A percentile compares a stretch with the other conserved stretches of the same genome.
phyloP scores from a whole-genome alignment of 2,888 invertebrate species.

The Macroteleia sp. region DNA sequence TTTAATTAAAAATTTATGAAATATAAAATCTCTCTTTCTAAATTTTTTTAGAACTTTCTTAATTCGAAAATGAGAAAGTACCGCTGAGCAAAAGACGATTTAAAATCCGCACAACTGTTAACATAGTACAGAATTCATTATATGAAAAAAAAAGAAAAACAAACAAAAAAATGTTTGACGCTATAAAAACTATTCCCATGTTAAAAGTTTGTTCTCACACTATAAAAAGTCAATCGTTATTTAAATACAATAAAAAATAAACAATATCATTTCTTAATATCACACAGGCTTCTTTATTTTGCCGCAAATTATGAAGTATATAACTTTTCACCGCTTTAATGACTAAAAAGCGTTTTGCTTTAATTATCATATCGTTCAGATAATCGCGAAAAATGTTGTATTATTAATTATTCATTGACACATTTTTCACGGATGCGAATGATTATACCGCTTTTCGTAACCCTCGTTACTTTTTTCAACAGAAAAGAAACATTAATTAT shows the following conservation, averaged over 20 bases:
- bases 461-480: constrained; percentile 29
- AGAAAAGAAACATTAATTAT: constrained; percentile 30
- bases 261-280: background rate
- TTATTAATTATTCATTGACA: constrained; percentile 46
- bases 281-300: background rate
- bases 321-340: constrained; percentile 20
- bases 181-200: too few relatives aligned
- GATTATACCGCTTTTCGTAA: constrained; percentile 17
- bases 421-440: constrained; percentile 14
- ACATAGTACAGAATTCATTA: too few relatives aligned
- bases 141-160: too few relatives aligned
- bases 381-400: constrained; percentile 9
- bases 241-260: constrained; percentile 4
- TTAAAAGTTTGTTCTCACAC: too few relatives aligned
- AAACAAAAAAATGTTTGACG: too few relatives aligned
- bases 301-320: background rate
- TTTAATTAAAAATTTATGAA: too few relatives aligned
- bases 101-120: too few relatives aligned
- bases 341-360: constrained; percentile 10
- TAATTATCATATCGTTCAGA: constrained; percentile 27
- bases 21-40: too few relatives aligned
- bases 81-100: too few relatives aligned
- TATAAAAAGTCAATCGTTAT: too few relatives aligned
- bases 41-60: too few relatives aligned
- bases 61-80: too few relatives aligned